phyloP scores from a whole-genome alignment of 2,888 invertebrate species.

The Parasteatoda lunata region DNA sequence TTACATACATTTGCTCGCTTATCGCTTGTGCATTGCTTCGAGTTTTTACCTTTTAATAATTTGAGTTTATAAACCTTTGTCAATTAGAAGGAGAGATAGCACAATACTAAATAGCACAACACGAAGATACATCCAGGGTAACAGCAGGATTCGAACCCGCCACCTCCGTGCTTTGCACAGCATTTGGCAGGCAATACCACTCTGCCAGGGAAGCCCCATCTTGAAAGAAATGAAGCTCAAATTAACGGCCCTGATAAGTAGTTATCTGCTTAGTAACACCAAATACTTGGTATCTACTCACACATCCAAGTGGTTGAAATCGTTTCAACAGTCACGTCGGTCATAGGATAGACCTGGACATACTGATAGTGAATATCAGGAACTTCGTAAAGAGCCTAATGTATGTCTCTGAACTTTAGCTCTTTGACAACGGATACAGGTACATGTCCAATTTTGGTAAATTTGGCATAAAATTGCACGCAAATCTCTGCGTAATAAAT shows the following conservation, averaged over 20 bases:
- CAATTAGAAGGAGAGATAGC: too few species aligned
- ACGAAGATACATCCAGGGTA: too few species aligned
- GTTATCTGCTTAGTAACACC: neutral
- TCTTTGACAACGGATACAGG: neutral
- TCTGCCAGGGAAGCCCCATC: neutral
- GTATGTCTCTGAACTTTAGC: neutral
- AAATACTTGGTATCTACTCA: neutral
- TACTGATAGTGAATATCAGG: neutral
- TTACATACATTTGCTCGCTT: too few species aligned
- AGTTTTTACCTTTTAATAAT: too few species aligned
- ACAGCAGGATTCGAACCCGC: too few species aligned
- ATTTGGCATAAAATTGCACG: neutral
- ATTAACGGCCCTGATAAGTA: neutral
- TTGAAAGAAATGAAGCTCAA: neutral
- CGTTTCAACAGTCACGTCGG: neutral
- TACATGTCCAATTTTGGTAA: neutral
- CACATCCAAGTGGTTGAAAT: neutral
- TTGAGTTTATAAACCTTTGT: too few species aligned
- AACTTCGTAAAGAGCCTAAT: neutral
- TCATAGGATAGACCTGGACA: neutral
- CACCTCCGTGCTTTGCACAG: neutral
- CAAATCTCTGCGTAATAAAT: neutral
- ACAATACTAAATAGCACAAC: too few species aligned
- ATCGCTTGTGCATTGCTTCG: too few species aligned
- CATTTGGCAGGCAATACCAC: neutral